Percentiles rank a stretch among this genome's conserved stretches.
These are phyloP conservation scores for Apodemia duryi DNA, from an alignment of 2,888 invertebrate genomes.

Conservation along the genomic window DNA sequence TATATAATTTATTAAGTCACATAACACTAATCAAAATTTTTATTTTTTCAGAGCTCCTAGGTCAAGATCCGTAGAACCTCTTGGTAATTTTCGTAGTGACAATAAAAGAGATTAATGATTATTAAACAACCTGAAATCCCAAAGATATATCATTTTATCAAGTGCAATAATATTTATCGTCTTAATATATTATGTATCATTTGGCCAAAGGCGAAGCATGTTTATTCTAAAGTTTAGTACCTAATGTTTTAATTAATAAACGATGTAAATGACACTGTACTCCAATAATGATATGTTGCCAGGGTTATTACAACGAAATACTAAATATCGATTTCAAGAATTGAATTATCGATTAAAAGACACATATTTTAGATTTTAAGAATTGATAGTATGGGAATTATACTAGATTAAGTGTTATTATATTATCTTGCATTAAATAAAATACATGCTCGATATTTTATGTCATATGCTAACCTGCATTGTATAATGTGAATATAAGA, in stretches of 20 bases:
- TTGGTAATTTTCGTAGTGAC: conserved; percentile 68
- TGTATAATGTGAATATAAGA: conserved; percentile 60
- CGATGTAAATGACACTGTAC: conserved; percentile 39
- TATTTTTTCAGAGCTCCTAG: conserved; percentile 72
- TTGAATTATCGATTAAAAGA: conserved; percentile 10
- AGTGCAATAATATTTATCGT: conserved; percentile 61
- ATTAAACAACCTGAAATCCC: conserved; percentile 40
- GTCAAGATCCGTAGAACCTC: conserved; percentile 78
- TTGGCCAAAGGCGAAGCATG: conserved; percentile 62
- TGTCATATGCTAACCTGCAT: conserved; percentile 29
- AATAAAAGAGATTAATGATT: conserved; percentile 56
- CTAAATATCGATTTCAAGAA: conserved; percentile 23
- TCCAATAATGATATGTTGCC: conserved; percentile 34
- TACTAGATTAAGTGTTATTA: conserved; percentile 1
- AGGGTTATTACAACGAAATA: conserved; percentile 37
- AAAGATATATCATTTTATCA: conserved; percentile 51
- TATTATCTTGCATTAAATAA: background rate
- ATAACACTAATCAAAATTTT: conserved; percentile 3
- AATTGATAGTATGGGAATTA: conserved; percentile 2
- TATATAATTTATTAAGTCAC: background rate
- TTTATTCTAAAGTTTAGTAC: conserved; percentile 29
- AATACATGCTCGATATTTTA: conserved; percentile 24
- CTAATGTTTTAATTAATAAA: conserved; percentile 30
- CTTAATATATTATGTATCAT: conserved; percentile 41
- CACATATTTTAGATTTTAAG: background rate